Evolutionary conservation across 37 sponge, comb jelly and placozoan species (phyloP).

Genomic region (Crambe crambe): DNA sequence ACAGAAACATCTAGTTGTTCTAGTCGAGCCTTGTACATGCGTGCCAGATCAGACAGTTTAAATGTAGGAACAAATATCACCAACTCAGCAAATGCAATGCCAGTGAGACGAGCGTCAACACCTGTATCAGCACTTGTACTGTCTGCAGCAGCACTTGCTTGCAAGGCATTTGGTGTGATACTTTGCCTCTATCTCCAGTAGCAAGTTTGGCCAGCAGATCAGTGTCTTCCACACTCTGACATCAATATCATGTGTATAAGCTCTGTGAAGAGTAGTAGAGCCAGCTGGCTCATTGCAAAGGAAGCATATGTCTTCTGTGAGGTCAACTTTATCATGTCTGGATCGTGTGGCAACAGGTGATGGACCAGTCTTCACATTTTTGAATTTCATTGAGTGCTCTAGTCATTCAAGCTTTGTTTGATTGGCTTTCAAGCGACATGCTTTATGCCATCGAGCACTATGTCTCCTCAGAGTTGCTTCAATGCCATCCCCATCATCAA

Average conservation of each 20-base stretch:
- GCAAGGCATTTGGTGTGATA: neutral
- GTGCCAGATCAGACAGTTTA: neutral
- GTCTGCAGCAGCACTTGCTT: neutral
- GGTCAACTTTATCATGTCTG: neutral
- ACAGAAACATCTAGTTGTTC: neutral
- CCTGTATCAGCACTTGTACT: too few relatives aligned
- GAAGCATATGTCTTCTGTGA: neutral
- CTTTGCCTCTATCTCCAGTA: neutral
- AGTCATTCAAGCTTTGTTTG: neutral
- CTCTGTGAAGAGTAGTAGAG: neutral
- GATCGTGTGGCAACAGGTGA: too few relatives aligned
- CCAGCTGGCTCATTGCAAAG: neutral
- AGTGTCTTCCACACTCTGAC: neutral
- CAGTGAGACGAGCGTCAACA: neutral
- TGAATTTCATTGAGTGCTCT: neutral
- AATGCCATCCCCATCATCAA: constrained; percentile 10
- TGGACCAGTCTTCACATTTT: neutral
- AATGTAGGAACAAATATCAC: neutral
- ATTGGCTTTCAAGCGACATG: constrained; percentile 6
- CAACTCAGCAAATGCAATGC: neutral
- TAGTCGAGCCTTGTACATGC: neutral
- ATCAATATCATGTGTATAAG: neutral
- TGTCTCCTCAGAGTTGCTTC: too few relatives aligned
- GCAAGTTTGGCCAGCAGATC: neutral
- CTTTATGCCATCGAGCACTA: neutral